Conservation (phyloP, 2,888 invertebrate species). For the Rhamnusium bicolor region DNA sequence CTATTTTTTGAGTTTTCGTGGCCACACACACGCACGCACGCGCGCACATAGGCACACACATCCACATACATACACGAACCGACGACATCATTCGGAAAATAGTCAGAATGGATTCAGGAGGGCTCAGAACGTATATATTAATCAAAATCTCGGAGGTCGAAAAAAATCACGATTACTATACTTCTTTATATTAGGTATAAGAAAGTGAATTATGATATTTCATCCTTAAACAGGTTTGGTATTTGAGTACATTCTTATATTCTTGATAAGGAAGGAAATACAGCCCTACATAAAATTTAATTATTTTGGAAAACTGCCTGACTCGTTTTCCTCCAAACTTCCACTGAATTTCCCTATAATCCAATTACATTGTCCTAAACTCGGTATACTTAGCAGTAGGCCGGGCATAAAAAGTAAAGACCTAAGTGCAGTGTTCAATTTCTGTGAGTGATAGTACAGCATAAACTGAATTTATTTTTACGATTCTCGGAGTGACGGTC, state of each 20-base stretch:
- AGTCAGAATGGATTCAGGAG: no score
- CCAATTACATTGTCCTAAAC: background rate
- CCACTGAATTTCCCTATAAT: background rate
- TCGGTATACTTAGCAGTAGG: background rate
- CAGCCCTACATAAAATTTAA: background rate
- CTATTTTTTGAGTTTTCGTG: no score
- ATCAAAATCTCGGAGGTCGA: no score
- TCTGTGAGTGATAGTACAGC: background rate
- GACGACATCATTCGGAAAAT: no score
- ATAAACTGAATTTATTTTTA: slow-evolving; percentile 33
- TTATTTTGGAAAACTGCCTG: slow-evolving; percentile 2
- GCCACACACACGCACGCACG: no score
- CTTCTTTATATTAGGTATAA: no score
- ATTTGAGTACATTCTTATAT: background rate
- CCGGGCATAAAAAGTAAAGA: background rate
- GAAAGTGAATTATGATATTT: no score
- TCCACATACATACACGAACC: no score
- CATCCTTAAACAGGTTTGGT: background rate
- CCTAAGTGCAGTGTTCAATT: slow-evolving; percentile 9
- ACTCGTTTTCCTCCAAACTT: background rate
- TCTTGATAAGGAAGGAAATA: background rate
- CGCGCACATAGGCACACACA: no score
- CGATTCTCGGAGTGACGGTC: slow-evolving; percentile 33
- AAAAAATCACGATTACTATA: no score
- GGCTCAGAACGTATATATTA: no score